phyloP scores from a whole-genome alignment of 2,888 invertebrate species.

The Cephus pygmeus region DNA sequence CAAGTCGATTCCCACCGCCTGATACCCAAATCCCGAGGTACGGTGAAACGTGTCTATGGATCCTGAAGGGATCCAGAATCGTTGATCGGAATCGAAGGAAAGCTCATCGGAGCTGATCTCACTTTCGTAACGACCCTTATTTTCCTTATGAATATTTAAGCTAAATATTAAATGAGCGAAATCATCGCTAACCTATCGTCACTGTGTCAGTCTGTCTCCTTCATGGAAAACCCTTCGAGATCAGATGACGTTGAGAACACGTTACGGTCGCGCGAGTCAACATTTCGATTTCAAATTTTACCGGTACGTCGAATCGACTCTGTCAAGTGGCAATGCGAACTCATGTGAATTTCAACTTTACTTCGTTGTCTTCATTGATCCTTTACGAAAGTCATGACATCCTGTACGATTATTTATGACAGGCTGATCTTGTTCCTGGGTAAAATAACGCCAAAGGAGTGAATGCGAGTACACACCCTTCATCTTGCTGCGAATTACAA shows the following conservation, averaged over 20 bases:
- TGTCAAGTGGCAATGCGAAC: not conserved
- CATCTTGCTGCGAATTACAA: not conserved
- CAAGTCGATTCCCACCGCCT: not conserved
- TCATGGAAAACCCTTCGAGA: not conserved
- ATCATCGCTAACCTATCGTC: slow-evolving; percentile 45
- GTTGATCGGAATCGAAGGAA: not conserved
- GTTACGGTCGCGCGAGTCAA: not conserved
- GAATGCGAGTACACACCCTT: not conserved
- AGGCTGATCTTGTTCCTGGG: not conserved
- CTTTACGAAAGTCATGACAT: not conserved
- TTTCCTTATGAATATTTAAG: slow-evolving; percentile 58
- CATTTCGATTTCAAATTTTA: slow-evolving; percentile 26
- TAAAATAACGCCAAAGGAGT: not conserved
- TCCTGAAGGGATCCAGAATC: not conserved
- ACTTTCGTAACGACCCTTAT: slow-evolving; percentile 24
- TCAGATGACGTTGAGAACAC: not conserved
- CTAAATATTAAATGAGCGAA: slow-evolving; percentile 62
- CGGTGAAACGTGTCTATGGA: not conserved
- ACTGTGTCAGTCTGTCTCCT: not conserved
- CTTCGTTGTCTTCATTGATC: not conserved
- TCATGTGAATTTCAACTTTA: not conserved
- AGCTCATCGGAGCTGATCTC: not conserved
- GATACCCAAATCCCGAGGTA: not conserved
- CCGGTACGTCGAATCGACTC: too few species aligned
- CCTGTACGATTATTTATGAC: not conserved